These are phyloP conservation scores for Sebastes trivittatus DNA, from an alignment of 2,797 vertebrate genomes.

Conservation along the genomic window DNA sequence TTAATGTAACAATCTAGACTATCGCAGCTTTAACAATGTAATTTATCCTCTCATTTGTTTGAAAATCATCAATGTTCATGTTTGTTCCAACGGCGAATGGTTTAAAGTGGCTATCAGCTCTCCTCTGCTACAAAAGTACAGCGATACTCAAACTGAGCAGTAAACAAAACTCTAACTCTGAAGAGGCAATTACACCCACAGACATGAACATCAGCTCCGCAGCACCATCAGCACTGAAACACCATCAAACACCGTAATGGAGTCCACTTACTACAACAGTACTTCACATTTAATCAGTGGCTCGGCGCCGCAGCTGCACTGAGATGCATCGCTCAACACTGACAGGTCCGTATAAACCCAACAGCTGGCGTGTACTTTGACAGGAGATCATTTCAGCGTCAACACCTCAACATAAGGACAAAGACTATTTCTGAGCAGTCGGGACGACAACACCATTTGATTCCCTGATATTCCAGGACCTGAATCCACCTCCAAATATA, in stretches of 20 bases:
- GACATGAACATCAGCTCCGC: constrained; percentile 1
- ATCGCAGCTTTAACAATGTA: neutral
- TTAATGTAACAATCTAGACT: neutral
- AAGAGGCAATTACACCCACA: constrained; percentile 36
- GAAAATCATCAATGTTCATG: neutral
- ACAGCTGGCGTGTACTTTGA: constrained; percentile 25
- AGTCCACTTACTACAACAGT: neutral
- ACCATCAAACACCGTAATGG: neutral
- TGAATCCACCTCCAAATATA: constrained; percentile 35
- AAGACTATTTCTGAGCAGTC: constrained; percentile 30
- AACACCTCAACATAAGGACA: constrained; percentile 10
- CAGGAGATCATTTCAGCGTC: neutral
- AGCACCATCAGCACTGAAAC: constrained; percentile 3
- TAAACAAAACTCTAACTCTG: constrained; percentile 12
- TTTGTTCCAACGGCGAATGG: neutral
- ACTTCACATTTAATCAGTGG: constrained; percentile 15
- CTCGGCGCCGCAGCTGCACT: neutral
- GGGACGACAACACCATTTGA: constrained; percentile 13
- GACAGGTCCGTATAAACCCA: neutral
- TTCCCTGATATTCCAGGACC: constrained; percentile 35
- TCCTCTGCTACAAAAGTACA: neutral
- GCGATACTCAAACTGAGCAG: neutral
- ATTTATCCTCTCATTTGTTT: neutral
- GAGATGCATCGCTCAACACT: neutral
- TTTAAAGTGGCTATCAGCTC: neutral